Evolutionary conservation across 2,797 vertebrate species (phyloP).

Genomic region (Nannoperca australis): DNA sequence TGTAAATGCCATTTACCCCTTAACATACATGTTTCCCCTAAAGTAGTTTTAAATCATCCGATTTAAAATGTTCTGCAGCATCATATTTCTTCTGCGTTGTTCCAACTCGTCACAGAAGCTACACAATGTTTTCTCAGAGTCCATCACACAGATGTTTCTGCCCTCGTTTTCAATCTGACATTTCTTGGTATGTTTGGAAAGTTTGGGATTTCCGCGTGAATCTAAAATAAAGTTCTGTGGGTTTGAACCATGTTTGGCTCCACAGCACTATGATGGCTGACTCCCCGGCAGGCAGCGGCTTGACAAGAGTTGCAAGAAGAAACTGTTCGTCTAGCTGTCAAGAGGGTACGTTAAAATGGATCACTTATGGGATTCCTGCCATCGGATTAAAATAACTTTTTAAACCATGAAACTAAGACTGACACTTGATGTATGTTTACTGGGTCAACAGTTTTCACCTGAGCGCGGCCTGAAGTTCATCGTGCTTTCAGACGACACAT

Average conservation of each 20-base stretch:
- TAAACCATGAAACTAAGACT: not conserved
- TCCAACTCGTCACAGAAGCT: not conserved
- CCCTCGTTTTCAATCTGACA: not conserved
- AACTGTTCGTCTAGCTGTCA: not conserved
- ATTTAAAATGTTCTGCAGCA: not conserved
- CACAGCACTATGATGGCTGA: not conserved
- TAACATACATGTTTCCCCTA: rapidly evolving
- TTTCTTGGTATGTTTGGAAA: not conserved
- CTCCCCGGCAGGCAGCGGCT: not conserved
- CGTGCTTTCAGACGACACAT: not conserved
- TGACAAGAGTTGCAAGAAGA: not conserved
- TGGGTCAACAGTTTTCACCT: not conserved
- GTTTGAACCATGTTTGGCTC: constrained; percentile 10
- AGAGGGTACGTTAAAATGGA: not conserved
- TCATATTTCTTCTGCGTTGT: not conserved
- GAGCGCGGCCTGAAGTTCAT: not conserved
- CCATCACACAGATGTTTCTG: not conserved
- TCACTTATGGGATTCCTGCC: not conserved
- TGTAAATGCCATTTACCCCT: not conserved
- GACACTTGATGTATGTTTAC: not conserved
- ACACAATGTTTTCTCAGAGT: not conserved
- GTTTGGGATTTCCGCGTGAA: not conserved
- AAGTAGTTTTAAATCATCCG: not conserved
- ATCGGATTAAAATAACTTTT: not conserved
- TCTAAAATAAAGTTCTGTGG: not conserved